A percentile compares a stretch with the other conserved stretches of the same genome.
Conservation (phyloP, 2,888 invertebrate genomes). For the Campoplex capitator region DNA sequence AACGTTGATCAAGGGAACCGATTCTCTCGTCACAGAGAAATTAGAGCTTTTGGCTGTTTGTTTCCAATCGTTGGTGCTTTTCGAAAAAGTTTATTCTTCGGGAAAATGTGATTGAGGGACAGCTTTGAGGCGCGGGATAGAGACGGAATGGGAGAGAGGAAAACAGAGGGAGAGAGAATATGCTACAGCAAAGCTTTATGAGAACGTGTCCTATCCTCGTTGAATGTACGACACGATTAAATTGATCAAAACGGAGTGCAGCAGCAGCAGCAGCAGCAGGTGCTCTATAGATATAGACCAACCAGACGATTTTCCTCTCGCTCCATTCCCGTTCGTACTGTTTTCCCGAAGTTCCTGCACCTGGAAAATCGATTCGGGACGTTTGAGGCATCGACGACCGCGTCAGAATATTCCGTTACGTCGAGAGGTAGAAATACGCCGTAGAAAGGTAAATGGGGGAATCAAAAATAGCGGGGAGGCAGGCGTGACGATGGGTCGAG, state of each 20-base stretch:
- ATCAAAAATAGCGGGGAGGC: background rate
- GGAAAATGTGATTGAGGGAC: background rate
- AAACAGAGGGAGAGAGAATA: background rate
- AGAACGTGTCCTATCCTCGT: background rate
- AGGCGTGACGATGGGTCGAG: background rate
- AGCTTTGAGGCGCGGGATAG: background rate
- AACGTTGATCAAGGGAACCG: background rate
- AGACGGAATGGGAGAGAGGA: background rate
- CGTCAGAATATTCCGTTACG: background rate
- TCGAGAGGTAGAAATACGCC: background rate
- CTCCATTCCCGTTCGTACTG: background rate
- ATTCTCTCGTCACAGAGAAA: background rate
- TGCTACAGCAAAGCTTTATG: too few species aligned
- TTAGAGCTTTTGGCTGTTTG: background rate
- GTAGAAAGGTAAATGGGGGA: background rate
- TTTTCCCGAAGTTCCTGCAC: conserved; percentile 27
- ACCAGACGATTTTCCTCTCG: background rate
- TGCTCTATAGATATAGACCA: background rate
- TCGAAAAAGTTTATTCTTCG: background rate
- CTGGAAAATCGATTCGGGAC: conserved; percentile 56
- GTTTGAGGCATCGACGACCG: conserved; percentile 49
- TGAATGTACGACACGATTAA: background rate
- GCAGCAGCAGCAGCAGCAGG: background rate
- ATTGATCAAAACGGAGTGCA: background rate
- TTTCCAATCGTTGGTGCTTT: background rate